These are phyloP conservation scores for Mimas tiliae DNA, from an alignment of 2,888 invertebrate genomes.

Conservation along the genomic window DNA sequence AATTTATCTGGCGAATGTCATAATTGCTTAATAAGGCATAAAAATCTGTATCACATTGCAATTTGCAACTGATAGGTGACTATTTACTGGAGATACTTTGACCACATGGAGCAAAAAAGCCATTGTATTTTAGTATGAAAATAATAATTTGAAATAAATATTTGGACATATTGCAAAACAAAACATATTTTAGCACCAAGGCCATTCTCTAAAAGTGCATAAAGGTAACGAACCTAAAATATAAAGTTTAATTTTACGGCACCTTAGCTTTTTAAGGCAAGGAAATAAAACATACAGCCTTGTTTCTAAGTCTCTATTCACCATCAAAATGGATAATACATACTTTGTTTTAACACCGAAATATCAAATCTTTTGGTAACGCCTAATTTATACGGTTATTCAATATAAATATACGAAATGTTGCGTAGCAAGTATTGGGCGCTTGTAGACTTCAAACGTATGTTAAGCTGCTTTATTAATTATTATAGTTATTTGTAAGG, in stretches of 20 bases:
- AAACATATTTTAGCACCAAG: not conserved
- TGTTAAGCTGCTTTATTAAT: not conserved
- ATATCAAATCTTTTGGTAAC: not conserved
- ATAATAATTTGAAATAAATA: not conserved
- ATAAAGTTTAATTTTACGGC: not conserved
- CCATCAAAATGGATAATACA: not conserved
- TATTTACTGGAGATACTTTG: not conserved
- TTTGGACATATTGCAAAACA: not conserved
- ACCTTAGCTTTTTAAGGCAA: not conserved
- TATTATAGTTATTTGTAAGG: too few relatives aligned
- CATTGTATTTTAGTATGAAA: not conserved
- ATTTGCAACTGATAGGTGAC: not conserved
- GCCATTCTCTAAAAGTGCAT: not conserved
- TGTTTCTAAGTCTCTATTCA: not conserved
- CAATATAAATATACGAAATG: slow-evolving; percentile 5
- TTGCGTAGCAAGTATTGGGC: not conserved
- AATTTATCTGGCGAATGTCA: not conserved
- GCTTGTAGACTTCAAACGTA: slow-evolving; percentile 2
- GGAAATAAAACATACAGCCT: not conserved
- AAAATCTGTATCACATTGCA: not conserved
- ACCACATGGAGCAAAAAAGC: not conserved
- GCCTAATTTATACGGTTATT: not conserved
- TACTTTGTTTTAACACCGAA: not conserved
- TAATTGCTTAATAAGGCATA: not conserved
- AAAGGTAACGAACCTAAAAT: not conserved